Conservation (phyloP, 1,140 invertebrate genomes). For the Caerostris darwini region DNA sequence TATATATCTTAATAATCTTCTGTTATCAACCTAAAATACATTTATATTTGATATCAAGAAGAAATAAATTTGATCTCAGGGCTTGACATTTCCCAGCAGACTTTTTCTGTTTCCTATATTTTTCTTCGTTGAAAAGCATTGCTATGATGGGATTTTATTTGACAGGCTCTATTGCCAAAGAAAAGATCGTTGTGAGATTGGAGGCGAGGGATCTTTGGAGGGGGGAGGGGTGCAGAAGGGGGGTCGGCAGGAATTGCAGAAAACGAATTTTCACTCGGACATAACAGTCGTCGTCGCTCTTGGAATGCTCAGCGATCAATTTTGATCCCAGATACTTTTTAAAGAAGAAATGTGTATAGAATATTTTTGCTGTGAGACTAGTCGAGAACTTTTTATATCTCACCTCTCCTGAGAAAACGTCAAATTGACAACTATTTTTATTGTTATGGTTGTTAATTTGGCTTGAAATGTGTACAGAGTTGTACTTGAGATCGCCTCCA, state of each 20-base stretch:
- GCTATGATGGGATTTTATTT: conserved; percentile 72
- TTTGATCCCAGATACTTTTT: conserved; percentile 61
- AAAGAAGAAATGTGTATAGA: conserved; percentile 19
- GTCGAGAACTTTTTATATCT: conserved; percentile 21
- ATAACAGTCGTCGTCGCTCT: conserved; percentile 53
- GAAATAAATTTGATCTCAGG: conserved; percentile 67
- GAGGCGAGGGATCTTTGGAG: conserved; percentile 6
- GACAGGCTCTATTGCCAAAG: conserved; percentile 64
- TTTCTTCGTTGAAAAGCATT: conserved; percentile 42
- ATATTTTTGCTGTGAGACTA: conserved; percentile 23
- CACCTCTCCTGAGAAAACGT: neutral
- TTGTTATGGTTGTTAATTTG: neutral
- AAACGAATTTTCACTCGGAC: conserved; percentile 69
- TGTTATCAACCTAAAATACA: conserved; percentile 52
- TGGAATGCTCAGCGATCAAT: conserved; percentile 35
- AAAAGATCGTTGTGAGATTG: conserved; percentile 64
- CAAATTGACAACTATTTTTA: conserved; percentile 6
- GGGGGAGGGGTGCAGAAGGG: neutral
- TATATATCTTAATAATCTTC: conserved; percentile 58
- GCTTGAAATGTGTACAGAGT: neutral
- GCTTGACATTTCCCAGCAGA: conserved; percentile 63
- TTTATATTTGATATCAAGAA: conserved; percentile 65
- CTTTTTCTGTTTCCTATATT: conserved; percentile 25
- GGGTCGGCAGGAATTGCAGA: neutral
- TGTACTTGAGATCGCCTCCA: no score